Evolutionary conservation across 2,888 invertebrate species (phyloP).

Genomic region (Pedicia rivosa): DNA sequence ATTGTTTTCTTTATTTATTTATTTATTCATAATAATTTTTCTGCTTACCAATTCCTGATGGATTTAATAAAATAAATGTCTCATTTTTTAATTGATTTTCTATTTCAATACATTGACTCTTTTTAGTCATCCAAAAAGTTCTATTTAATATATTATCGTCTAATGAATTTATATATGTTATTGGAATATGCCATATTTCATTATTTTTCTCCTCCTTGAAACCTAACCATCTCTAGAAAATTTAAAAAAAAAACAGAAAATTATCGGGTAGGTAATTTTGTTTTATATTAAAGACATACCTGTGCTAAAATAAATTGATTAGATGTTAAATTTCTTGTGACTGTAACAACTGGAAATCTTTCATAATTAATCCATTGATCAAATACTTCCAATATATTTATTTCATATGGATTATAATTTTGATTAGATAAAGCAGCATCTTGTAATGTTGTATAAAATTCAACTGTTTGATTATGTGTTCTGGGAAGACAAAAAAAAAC

Average conservation of each 20-base stretch:
- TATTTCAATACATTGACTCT: too few species aligned
- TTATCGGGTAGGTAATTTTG: slow-evolving; percentile 7
- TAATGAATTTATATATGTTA: too few species aligned
- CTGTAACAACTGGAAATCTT: slow-evolving; percentile 7
- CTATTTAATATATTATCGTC: too few species aligned
- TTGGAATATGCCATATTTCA: too few species aligned
- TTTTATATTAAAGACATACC: slow-evolving; percentile 2
- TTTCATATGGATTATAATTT: neutral
- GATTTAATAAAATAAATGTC: slow-evolving; percentile 6
- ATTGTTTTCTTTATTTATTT: neutral
- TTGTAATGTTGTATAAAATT: neutral
- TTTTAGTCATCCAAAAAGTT: too few species aligned
- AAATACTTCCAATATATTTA: neutral
- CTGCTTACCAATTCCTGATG: slow-evolving; percentile 1
- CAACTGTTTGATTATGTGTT: slow-evolving; percentile 1
- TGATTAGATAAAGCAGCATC: neutral
- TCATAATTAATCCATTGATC: slow-evolving; percentile 6
- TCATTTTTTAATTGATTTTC: slow-evolving; percentile 1
- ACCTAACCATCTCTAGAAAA: too few species aligned
- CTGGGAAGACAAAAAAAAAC: neutral
- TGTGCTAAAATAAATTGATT: neutral
- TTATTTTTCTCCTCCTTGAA: too few species aligned
- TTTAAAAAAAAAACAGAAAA: too few species aligned
- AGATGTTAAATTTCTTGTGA: neutral
- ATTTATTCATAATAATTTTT: neutral